A percentile compares a stretch with the other conserved stretches of the same genome.
Evolutionary conservation across 2,113 vertebrate species (phyloP).

Genomic region (Heteronetta atricapilla): DNA sequence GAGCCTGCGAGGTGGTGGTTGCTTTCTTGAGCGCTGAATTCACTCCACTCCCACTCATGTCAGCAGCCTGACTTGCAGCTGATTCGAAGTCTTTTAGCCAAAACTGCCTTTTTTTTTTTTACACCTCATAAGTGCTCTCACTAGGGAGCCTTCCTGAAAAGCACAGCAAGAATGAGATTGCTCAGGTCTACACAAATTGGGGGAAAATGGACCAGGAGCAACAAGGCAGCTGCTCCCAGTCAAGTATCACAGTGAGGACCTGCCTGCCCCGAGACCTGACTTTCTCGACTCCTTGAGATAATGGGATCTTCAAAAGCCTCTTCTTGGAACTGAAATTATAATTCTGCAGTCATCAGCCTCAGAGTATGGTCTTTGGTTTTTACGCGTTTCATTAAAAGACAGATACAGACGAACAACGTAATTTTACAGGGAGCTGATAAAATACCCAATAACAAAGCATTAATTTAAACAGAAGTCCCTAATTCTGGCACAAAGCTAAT

Average conservation of each 20-base stretch:
- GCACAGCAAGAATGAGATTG: not conserved
- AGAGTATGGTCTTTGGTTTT: not conserved
- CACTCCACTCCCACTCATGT: conserved; percentile 30
- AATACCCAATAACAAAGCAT: not conserved
- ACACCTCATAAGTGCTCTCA: not conserved
- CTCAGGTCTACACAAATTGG: not conserved
- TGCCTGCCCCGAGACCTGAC: not conserved
- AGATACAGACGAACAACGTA: not conserved
- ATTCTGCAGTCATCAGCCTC: not conserved
- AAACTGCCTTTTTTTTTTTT: not conserved
- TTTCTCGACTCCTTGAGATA: not conserved
- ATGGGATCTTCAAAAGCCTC: not conserved
- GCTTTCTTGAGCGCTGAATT: conserved; percentile 20
- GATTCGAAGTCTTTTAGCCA: not conserved
- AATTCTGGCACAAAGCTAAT: not conserved
- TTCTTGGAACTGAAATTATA: not conserved
- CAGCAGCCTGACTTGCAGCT: not conserved
- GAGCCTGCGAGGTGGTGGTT: not conserved
- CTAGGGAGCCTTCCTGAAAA: conserved; percentile 13
- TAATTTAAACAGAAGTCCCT: not conserved
- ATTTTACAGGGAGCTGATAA: not conserved
- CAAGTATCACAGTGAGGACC: rapidly evolving
- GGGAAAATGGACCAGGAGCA: not conserved
- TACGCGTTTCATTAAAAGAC: not conserved
- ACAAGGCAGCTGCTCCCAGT: not conserved